Conservation (phyloP, 2,888 invertebrate species). For the Rhagophthalmus giganteus region DNA sequence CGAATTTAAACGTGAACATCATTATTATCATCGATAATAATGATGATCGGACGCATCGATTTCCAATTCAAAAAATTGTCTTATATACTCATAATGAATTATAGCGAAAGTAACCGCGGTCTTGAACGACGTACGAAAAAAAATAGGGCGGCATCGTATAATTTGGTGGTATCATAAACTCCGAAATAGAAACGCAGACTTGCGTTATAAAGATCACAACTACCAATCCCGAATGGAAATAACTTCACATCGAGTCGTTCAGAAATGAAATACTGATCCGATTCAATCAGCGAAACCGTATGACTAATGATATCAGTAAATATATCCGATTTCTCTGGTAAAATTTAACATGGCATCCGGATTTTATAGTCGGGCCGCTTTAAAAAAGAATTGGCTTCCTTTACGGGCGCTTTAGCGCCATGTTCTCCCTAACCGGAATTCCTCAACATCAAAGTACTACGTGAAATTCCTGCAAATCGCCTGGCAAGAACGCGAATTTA, state of each 20-base stretch:
- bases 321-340: conserved; percentile 10
- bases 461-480: conserved; percentile 38
- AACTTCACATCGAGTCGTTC: conserved; percentile 8
- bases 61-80: no score
- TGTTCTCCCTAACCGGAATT: conserved; percentile 16
- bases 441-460: conserved; percentile 36
- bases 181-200: conserved; percentile 17
- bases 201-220: conserved; percentile 21
- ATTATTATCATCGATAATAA: no score
- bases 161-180: conserved; percentile 18
- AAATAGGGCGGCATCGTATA: conserved; percentile 17
- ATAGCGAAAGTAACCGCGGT: no score
- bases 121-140: no score
- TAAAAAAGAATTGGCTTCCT: conserved; percentile 32
- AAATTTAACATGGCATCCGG: conserved; percentile 12
- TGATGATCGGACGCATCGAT: no score
- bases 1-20: no score
- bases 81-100: no score
- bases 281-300: conserved; percentile 27
- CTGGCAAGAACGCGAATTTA: conserved; percentile 28
- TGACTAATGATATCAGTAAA: conserved; percentile 21
- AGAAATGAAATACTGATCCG: conserved; percentile 24
- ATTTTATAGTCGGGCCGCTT: conserved; percentile 26
- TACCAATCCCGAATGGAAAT: conserved; percentile 21
- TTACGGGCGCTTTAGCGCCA: conserved; percentile 13